Evolutionary conservation across 2,888 invertebrate species (phyloP).

Genomic region (Cryptosula pallasiana): DNA sequence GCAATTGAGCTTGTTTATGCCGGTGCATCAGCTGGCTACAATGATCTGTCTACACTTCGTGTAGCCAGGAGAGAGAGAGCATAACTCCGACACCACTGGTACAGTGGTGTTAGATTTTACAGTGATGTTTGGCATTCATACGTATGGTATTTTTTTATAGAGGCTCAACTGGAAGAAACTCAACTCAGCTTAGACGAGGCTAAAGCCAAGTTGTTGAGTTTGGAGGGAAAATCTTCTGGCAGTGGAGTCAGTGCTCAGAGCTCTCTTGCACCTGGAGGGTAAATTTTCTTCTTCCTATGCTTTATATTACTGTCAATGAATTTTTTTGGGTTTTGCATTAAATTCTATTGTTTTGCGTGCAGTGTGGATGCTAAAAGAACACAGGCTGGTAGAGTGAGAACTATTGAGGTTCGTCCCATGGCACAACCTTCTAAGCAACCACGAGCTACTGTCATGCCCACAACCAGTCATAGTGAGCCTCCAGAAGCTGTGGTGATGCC

Average conservation of each 20-base stretch:
- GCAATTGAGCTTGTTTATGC: too few species aligned
- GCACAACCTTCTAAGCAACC: slow-evolving; percentile 28
- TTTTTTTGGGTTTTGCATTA: background rate
- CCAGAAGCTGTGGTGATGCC: slow-evolving; percentile 40
- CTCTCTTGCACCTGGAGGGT: background rate
- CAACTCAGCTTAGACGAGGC: slow-evolving; percentile 40
- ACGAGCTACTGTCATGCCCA: slow-evolving; percentile 39
- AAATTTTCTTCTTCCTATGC: background rate
- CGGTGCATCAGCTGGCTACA: too few species aligned
- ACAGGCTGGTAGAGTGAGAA: slow-evolving; percentile 11
- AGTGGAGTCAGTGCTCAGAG: background rate
- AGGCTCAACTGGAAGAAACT: slow-evolving; percentile 30
- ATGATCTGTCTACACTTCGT: too few species aligned
- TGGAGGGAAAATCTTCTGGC: background rate
- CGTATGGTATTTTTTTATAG: too few species aligned
- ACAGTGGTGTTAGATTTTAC: too few species aligned
- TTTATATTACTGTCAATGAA: background rate
- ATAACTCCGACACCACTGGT: too few species aligned
- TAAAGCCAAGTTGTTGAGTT: slow-evolving; percentile 1
- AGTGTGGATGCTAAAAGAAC: background rate
- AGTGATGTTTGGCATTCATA: too few species aligned
- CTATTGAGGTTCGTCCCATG: slow-evolving; percentile 19
- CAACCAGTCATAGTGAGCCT: slow-evolving; percentile 46
- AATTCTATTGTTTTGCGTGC: background rate
- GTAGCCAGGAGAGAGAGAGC: too few species aligned